Percentiles rank a stretch among this genome's conserved stretches.
Conservation (phyloP, 2,888 invertebrate genomes). For the Protonemura montana region DNA sequence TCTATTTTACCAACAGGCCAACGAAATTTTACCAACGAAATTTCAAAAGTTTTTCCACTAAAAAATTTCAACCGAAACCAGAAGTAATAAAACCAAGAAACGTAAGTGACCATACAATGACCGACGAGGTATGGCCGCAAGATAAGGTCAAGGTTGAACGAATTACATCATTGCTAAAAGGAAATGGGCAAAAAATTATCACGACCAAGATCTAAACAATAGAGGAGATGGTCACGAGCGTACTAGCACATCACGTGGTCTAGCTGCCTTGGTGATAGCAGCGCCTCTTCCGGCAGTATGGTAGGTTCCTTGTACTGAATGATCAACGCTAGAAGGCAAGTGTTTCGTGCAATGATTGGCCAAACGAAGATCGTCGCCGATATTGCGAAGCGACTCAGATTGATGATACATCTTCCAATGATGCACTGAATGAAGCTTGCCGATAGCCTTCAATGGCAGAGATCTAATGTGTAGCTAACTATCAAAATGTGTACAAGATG, state of each 20-base stretch:
- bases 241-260: not conserved
- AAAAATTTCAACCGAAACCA: not conserved
- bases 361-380: not conserved
- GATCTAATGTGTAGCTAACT: too few relatives aligned
- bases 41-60: too few relatives aligned
- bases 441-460: too few relatives aligned
- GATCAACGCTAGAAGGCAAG: too few relatives aligned
- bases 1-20: too few relatives aligned
- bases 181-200: not conserved
- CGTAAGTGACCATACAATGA: not conserved
- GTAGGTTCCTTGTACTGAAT: too few relatives aligned
- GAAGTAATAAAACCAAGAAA: not conserved
- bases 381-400: too few relatives aligned
- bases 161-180: slow-evolving; percentile 4
- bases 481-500: too few relatives aligned
- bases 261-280: not conserved
- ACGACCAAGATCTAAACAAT: not conserved
- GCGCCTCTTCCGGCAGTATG: not conserved
- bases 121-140: not conserved
- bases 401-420: too few relatives aligned
- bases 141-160: not conserved
- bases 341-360: not conserved
- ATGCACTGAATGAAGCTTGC: too few relatives aligned
- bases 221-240: not conserved
- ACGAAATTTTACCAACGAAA: too few relatives aligned